phyloP scores from a whole-genome alignment of 2,113 vertebrate genomes.

The Mustela nigripes region DNA sequence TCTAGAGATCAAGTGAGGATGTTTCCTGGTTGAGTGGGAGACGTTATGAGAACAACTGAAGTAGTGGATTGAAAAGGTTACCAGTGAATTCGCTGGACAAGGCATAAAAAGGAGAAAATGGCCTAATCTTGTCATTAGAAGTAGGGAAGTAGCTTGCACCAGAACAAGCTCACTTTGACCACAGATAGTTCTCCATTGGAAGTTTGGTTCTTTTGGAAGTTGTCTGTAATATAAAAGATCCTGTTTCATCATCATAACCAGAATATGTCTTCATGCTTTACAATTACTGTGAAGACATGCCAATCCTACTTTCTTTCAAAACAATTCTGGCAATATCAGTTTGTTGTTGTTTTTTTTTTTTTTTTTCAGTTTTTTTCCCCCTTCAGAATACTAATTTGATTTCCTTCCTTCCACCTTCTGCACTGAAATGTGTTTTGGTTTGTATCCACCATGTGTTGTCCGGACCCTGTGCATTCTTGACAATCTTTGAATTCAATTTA shows the following conservation, averaged over 20 bases:
- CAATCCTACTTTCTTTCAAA: conserved; percentile 16
- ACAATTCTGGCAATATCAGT: background rate
- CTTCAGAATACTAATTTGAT: background rate
- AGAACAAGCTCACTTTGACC: background rate
- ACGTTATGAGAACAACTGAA: background rate
- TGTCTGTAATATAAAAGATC: background rate
- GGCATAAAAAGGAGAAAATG: background rate
- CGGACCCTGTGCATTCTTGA: background rate
- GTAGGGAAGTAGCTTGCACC: background rate
- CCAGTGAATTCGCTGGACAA: background rate
- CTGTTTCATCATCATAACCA: background rate
- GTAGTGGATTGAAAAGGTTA: background rate
- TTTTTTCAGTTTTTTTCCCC: background rate
- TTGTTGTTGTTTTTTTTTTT: too few relatives aligned
- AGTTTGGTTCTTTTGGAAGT: background rate
- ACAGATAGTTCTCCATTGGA: background rate
- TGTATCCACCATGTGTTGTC: background rate
- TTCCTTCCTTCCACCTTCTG: background rate
- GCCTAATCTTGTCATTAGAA: background rate
- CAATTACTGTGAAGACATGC: background rate
- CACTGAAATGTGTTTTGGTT: background rate
- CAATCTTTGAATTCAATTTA: background rate
- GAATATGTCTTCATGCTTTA: background rate
- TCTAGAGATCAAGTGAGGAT: background rate
- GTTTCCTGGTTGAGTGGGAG: background rate